Evolutionary conservation across 2,888 invertebrate genomes (phyloP), one percentile per base, ranked within the genome.

Genomic region (Kuschelorhynchus macadamiae): DNA sequence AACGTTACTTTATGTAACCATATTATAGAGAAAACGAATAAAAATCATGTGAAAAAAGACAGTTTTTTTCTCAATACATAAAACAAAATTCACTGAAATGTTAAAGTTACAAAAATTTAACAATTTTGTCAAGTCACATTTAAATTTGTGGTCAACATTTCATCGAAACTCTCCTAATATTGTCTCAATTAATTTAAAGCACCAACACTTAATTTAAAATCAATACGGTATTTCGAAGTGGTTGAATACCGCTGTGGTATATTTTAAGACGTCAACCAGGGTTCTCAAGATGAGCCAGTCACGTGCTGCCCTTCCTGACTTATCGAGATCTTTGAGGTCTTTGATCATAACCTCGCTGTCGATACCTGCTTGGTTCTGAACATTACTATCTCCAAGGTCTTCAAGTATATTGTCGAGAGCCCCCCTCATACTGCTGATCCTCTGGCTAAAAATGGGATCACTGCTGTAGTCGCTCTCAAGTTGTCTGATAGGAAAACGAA

Each of bases 401-500:
- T 92, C 92, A 52, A 93, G 86, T 1, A 92, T 86, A 73, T 86
- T 85, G 77, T 88, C 86, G 57, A 91, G 86, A 59, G 88, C 83
- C 77, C 85, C 85, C 82, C 90, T 89, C 49, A 89, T 86, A 42
- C 86, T 83, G 50, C 83, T 85, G 79, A 92, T 90, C 67, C 88
- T 84, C 11, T 11, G 11, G 7, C 18, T 5, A 14, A 21, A 11
- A 83, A 79, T 68, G 78, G 75, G 0, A 42, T 73, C 33, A 41
- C 76, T 85, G 16, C 88, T 85, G 71, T 88, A 87, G 74, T 90
- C 89, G 81, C 85, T 83, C 33, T 87, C 85, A 50, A 92, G 86
- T 76, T 89, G 89, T 76, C 92, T 88, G 64, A 92, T 79, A 21
- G 89, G 91, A 4, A 92, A 91, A 0, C 91, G 91, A 69, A 90